Evolutionary conservation across 2,888 invertebrate species (phyloP).

Genomic region (Acheta domesticus): DNA sequence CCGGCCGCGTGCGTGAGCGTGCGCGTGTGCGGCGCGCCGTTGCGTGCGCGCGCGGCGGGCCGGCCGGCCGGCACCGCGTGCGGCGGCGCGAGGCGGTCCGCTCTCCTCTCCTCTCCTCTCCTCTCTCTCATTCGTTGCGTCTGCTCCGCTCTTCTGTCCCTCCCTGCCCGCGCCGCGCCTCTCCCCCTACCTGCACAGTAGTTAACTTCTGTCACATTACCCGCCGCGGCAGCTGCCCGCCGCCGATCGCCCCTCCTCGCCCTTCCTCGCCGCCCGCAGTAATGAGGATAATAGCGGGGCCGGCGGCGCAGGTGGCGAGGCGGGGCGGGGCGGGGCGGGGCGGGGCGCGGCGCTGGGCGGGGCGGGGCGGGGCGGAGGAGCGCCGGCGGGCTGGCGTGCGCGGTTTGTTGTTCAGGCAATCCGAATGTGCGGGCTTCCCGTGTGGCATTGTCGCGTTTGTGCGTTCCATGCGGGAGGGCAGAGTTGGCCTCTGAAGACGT

Average conservation of each 20-base stretch:
- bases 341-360: background rate
- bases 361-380: background rate
- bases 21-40: background rate
- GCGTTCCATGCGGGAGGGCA: no score
- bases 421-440: no score
- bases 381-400: background rate
- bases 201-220: conserved; percentile 18
- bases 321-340: background rate
- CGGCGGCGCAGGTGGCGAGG: background rate
- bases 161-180: background rate
- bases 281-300: conserved; percentile 18
- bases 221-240: conserved; percentile 6
- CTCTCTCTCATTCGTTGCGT: no score
- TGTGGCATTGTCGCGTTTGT: no score
- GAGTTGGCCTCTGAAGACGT: no score
- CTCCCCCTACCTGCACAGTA: background rate
- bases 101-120: no score
- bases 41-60: background rate
- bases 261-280: background rate
- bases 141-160: no score
- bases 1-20: background rate
- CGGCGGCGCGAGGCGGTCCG: no score
- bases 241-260: background rate
- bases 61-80: background rate
- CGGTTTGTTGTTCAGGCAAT: no score